These are phyloP conservation scores for Zootermopsis nevadensis DNA, from an alignment of 2,888 invertebrate genomes.

Conservation along the genomic window DNA sequence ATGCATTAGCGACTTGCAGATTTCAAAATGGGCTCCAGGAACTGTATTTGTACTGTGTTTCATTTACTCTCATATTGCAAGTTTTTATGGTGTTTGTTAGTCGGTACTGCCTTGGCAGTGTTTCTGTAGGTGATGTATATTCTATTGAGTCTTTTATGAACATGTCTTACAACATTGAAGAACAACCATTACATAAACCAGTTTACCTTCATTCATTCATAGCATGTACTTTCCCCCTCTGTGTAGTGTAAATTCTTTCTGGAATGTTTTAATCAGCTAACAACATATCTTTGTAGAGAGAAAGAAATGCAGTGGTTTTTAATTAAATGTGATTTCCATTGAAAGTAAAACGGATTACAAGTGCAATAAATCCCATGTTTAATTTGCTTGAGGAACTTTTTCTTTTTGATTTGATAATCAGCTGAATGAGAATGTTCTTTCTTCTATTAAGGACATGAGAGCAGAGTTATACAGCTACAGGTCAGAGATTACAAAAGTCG, in stretches of 20 bases:
- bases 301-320: neutral
- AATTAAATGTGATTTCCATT: neutral
- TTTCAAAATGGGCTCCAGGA: neutral
- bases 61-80: neutral
- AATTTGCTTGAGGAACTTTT: neutral
- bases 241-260: neutral
- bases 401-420: neutral
- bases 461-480: neutral
- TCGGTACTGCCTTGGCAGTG: neutral
- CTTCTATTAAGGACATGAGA: neutral
- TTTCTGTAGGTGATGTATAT: neutral
- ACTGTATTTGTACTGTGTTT: neutral
- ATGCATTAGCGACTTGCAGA: too few relatives aligned
- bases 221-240: neutral
- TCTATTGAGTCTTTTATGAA: neutral
- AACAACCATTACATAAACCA: neutral
- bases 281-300: neutral
- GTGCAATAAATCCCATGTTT: neutral
- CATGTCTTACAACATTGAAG: neutral
- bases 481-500: too few relatives aligned
- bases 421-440: neutral
- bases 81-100: neutral
- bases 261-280: neutral
- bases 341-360: neutral
- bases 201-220: neutral